These are phyloP conservation scores for Antennarius maculatus DNA, from an alignment of 2,797 vertebrate species.

Conservation along the genomic window DNA sequence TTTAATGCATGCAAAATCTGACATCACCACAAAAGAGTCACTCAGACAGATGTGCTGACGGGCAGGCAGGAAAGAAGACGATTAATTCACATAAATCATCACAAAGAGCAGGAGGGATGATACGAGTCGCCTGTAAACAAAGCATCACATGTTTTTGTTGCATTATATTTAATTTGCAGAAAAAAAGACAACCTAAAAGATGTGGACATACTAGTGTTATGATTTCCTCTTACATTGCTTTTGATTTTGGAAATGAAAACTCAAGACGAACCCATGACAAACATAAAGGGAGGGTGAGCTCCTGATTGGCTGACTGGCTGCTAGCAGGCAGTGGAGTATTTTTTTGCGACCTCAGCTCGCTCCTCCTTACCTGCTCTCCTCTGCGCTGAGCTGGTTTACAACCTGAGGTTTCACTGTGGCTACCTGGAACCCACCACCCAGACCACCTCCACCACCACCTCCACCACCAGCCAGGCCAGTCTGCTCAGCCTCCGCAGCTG, in stretches of 20 bases:
- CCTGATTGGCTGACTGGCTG: conserved; percentile 72
- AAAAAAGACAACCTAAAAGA: conserved; percentile 40
- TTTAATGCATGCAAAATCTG: conserved; percentile 52
- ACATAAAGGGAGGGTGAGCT: conserved; percentile 50
- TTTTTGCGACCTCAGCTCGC: conserved; percentile 59
- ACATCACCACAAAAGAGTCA: conserved; percentile 5
- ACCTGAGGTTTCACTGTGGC: conserved; percentile 65
- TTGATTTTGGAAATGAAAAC: conserved; percentile 13
- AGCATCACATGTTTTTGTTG: conserved; percentile 36
- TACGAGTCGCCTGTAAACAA: conserved; percentile 30
- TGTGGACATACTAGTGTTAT: conserved; percentile 26
- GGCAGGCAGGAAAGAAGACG: conserved; percentile 21
- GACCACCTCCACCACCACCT: conserved; percentile 82
- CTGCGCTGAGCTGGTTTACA: conserved; percentile 74
- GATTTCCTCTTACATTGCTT: conserved; percentile 16
- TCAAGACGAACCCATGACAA: conserved; percentile 46
- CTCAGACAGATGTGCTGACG: conserved; percentile 12
- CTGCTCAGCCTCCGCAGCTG: conserved; percentile 67
- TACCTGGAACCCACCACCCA: conserved; percentile 69
- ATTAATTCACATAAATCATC: conserved; percentile 26
- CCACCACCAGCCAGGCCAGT: conserved; percentile 57
- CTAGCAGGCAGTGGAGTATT: conserved; percentile 59
- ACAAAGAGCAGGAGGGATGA: conserved; percentile 34
- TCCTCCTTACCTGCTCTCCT: conserved; percentile 80
- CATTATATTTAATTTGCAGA: conserved; percentile 36